Evolutionary conservation across 2,113 vertebrate genomes (phyloP).

Genomic region (Erythrocercus mccallii): DNA sequence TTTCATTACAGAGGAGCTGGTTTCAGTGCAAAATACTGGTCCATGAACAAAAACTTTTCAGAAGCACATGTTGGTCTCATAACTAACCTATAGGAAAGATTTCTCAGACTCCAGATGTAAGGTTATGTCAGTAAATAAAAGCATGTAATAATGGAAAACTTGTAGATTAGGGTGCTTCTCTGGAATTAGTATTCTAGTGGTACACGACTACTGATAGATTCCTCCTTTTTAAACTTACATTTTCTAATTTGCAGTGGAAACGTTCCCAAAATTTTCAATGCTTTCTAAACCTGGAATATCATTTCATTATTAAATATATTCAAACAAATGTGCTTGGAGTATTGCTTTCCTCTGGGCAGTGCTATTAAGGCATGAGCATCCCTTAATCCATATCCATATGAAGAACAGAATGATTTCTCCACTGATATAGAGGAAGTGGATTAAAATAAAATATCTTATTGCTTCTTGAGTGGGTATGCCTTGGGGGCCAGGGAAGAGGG

Average conservation of each 20-base stretch:
- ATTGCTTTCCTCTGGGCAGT: not conserved
- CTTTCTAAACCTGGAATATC: not conserved
- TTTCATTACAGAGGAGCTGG: not conserved
- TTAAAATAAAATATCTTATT: not conserved
- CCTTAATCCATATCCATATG: not conserved
- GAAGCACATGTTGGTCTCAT: not conserved
- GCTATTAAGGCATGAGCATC: not conserved
- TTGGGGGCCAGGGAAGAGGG: accelerated
- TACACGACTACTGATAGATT: not conserved
- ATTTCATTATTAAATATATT: not conserved
- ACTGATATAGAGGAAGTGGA: not conserved
- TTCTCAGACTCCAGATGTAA: not conserved
- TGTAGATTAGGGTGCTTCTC: not conserved
- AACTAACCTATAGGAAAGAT: not conserved
- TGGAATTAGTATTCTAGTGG: not conserved
- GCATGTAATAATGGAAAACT: accelerated
- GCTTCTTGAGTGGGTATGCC: accelerated
- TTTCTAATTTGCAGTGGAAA: not conserved
- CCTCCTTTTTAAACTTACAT: not conserved
- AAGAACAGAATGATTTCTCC: not conserved
- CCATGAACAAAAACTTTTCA: not conserved
- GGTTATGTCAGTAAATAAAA: not conserved
- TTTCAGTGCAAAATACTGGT: not conserved
- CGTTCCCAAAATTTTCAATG: not conserved
- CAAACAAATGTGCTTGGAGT: not conserved